Conservation (phyloP, 1,140 invertebrate species). For the Zaprionus africanus region DNA sequence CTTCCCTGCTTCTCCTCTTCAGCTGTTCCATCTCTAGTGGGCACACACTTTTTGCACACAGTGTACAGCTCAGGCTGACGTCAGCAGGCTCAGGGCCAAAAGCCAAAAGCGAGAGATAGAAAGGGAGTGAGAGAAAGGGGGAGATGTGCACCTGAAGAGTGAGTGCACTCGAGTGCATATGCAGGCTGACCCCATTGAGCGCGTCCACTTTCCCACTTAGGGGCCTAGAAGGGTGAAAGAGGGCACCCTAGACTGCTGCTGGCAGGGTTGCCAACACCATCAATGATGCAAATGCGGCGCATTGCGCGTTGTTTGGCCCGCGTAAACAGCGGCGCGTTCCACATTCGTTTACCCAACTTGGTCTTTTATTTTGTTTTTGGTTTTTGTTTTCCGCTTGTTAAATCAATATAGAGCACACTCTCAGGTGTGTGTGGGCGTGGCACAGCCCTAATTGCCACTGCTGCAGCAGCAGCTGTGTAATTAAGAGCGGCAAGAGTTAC, state of each 20-base stretch:
- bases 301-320: conserved; percentile 59
- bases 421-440: conserved; percentile 18
- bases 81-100: conserved; percentile 47
- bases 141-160: conserved; percentile 24
- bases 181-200: conserved; percentile 20
- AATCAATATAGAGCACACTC: conserved; percentile 49
- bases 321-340: conserved; percentile 64
- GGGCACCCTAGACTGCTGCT: not conserved
- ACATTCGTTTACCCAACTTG: conserved; percentile 22
- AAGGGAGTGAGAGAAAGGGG: not conserved
- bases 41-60: conserved; percentile 32
- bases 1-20: not conserved
- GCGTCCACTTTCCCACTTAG: not conserved
- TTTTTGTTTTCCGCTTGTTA: conserved; percentile 41
- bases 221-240: not conserved
- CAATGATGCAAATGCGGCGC: conserved; percentile 63
- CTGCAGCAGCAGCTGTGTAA: conserved; percentile 40
- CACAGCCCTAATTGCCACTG: conserved; percentile 29
- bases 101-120: not conserved
- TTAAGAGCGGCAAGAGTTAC: conserved; percentile 39
- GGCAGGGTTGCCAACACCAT: conserved; percentile 55
- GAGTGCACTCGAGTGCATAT: conserved; percentile 15
- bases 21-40: not conserved
- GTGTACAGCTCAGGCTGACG: conserved; percentile 26
- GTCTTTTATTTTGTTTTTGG: conserved; percentile 9